Percentiles rank a stretch among this genome's conserved stretches.
phyloP scores from a whole-genome alignment of 2,113 vertebrate genomes.

The Zootoca vivipara region DNA sequence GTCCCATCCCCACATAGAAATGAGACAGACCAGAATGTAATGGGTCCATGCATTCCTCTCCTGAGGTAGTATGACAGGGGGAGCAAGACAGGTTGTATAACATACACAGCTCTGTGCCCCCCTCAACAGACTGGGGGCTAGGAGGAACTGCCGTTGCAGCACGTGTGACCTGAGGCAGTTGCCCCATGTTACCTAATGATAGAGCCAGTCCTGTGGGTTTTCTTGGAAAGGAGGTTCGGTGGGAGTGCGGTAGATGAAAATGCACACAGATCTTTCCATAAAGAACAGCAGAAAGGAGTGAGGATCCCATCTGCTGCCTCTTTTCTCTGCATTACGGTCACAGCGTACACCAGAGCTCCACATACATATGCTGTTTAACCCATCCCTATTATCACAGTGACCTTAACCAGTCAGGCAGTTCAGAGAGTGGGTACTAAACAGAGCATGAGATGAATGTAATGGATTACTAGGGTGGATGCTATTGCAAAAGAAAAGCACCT shows the following conservation, averaged over 20 bases:
- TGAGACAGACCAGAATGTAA: no score
- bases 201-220: not conserved
- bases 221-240: not conserved
- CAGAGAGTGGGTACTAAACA: constrained; percentile 53
- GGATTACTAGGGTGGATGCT: constrained; percentile 58
- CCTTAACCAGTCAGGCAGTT: constrained; percentile 57
- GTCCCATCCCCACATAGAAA: no score
- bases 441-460: constrained; percentile 61
- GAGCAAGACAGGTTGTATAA: no score
- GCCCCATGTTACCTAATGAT: no score
- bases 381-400: constrained; percentile 46
- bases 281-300: not conserved
- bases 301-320: fast-evolving
- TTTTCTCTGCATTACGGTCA: constrained; percentile 32
- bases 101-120: no score
- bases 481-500: constrained; percentile 66
- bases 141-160: no score
- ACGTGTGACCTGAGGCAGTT: no score
- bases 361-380: constrained; percentile 56
- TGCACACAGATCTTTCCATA: not conserved
- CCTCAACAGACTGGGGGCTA: no score
- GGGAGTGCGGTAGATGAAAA: not conserved
- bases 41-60: no score
- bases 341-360: constrained; percentile 47
- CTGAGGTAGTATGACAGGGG: no score